Conservation (phyloP, 2,797 vertebrate species). For the Hephaestus fuliginosus region DNA sequence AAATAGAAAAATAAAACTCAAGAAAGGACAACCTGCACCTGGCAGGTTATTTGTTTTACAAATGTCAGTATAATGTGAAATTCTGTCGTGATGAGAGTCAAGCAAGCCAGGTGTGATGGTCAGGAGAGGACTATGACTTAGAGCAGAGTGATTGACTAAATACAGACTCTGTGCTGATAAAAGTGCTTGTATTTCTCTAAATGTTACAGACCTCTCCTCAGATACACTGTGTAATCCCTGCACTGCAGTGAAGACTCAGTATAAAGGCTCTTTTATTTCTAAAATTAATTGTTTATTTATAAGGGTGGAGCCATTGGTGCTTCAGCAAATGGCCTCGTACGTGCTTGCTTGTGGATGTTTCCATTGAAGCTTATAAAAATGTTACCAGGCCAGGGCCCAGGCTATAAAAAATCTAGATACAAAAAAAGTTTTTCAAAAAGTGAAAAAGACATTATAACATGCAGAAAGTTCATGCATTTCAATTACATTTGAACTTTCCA, state of each 20-base stretch:
- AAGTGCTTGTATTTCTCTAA: conserved; percentile 51
- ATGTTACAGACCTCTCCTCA: conserved; percentile 43
- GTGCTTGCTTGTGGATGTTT: conserved; percentile 77
- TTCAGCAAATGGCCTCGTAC: conserved; percentile 67
- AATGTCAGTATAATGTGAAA: conserved; percentile 65
- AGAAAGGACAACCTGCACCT: conserved; percentile 47
- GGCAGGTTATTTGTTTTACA: conserved; percentile 66
- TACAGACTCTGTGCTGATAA: conserved; percentile 50
- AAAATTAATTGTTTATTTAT: conserved; percentile 81
- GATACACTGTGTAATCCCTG: conserved; percentile 53
- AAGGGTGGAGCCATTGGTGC: conserved; percentile 62
- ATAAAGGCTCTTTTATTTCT: conserved; percentile 73
- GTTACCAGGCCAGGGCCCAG: conserved; percentile 54
- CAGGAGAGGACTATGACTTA: conserved; percentile 31
- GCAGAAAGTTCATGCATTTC: conserved; percentile 71
- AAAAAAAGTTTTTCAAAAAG: conserved; percentile 36
- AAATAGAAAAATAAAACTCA: conserved; percentile 35
- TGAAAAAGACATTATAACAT: conserved; percentile 46
- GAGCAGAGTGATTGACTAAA: conserved; percentile 51
- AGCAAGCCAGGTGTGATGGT: conserved; percentile 52
- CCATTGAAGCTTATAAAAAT: conserved; percentile 73
- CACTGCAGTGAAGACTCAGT: conserved; percentile 38
- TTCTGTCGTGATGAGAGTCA: conserved; percentile 46
- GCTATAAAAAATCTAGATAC: conserved; percentile 56
- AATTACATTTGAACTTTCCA: conserved; percentile 78